Base-by-base conservation (phyloP, 2,888 invertebrate species). In the Patella caerulea region DNA sequence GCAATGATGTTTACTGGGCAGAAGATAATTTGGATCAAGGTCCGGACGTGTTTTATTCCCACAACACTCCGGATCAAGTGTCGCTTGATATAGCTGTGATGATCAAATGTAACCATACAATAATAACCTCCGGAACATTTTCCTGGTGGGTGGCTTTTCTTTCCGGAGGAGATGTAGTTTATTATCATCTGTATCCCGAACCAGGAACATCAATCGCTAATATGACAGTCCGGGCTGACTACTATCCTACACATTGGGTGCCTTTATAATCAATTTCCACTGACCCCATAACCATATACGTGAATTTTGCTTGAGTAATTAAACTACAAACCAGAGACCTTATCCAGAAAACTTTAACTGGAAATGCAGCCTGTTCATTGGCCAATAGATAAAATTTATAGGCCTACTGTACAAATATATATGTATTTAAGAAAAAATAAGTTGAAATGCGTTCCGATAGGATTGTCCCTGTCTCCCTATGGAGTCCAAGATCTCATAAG, bases 91-190 rank as follows among this genome's bases (percentile, higher is more conserved):
- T 92, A 78, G 90, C 91, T 5, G 86, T 90, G 5, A 80, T 92
- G 74, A 79, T 88, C 0, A 83, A 81, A 12, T 89, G 90, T 83
- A 86, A 92, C 83, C 89, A 90, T 75, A 84, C 89, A 19, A 88
- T 92, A 52, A 87, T 91, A 74, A 86, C 86, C 5, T 83, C 90
- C 2, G 92, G 92, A 1, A 90, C 92, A 0, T 92, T 89, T 81
- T 90, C 90, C 17, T 92, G 92, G 92, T 92, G 92, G 92, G 89
- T 89, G 5, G 91, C 89, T 2, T 92, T 90, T 82, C 81, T 92
- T 29, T 84, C 86, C n/a, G 81, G 82, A 19, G 91, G 91, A 7
- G 85, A 87, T 59, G 88, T 88, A 0, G 78, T 91, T 24, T 91
- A 92, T 82, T 92, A 90, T 82, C 82, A 80, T 34, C 87, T 88